Evolutionary conservation across 2,888 invertebrate species (phyloP), one percentile per base, ranked within the genome.

Genomic region (Polymixis flavicincta): DNA sequence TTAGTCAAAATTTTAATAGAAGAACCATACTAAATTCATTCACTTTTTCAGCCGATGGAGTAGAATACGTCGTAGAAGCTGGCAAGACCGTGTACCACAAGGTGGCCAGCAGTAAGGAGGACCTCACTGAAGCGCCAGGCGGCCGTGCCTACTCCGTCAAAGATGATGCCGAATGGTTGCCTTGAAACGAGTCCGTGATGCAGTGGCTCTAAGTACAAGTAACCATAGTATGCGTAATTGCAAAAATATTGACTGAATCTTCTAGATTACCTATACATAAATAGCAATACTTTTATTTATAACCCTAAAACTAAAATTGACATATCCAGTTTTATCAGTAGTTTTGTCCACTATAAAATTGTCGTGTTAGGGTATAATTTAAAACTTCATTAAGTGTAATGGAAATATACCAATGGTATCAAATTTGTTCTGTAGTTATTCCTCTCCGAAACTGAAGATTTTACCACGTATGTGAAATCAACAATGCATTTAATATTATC

Each of bases 11-110:
- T 1, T 59, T 32, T 19, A 19, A 5, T 13, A 48, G 5, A 52
- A 22, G 25, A 42, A n/a, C 5, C 8, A 1, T 52, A 69, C 7
- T 67, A n/a, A 78, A 4, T 52, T 0, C n/a, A 17, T 1, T 42
- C 9, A 42, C 11, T 61, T 32, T 83, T 83, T 90, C 92, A 96
- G 96, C 95, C 64, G 97, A 97, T 79, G 98, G 97, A 0, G 97
- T 98, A 0, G 98, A 98, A 89, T 98, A 97, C 92, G 97, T 97
- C 0, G 97, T 98, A 0, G 97, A 97, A 32, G 97, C 98, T 0
- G 97, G 98, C 19, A 98, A 98, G 91, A 97, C 97, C 78, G 97
- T 98, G n/a, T 98, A 98, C 91, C 95, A 97, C 89, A 97, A 97
- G 87, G 95, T 97, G 1, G 93, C 96, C 0, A 91, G 89, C 87